phyloP scores from a whole-genome alignment of 2,113 vertebrate genomes.

The Donacobius atricapilla region DNA sequence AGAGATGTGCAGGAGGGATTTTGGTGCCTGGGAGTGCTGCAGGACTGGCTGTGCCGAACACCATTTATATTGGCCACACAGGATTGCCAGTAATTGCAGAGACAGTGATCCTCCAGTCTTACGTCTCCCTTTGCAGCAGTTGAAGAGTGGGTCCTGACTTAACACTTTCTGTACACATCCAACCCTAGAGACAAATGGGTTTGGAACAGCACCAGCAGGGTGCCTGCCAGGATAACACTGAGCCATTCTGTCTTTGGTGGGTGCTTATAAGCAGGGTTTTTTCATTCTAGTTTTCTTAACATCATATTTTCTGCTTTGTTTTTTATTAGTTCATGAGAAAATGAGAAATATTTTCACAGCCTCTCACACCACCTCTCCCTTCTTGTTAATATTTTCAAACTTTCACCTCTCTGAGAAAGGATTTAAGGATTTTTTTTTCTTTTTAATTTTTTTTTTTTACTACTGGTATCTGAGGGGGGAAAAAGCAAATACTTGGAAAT shows the following conservation, averaged over 20 bases:
- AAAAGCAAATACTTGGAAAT: background rate
- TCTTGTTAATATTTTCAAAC: background rate
- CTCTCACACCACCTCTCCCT: background rate
- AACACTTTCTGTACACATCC: background rate
- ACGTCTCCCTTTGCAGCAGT: background rate
- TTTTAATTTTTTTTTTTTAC: background rate
- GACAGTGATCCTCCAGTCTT: background rate
- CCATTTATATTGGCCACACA: fast-evolving
- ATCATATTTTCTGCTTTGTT: background rate
- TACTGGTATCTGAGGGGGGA: fast-evolving
- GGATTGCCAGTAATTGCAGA: background rate
- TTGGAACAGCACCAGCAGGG: background rate
- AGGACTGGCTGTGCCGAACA: background rate
- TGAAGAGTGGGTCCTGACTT: fast-evolving
- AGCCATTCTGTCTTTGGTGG: background rate
- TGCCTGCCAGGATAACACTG: fast-evolving
- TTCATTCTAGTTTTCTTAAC: background rate
- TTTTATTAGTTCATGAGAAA: background rate
- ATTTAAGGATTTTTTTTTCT: background rate
- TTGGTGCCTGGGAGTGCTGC: background rate
- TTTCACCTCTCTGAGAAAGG: background rate
- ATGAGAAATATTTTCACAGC: background rate
- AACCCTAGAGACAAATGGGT: background rate
- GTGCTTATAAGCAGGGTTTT: background rate
- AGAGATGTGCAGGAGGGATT: background rate